Base-by-base conservation (phyloP, 2,888 invertebrate genomes). In the Coenonympha glycerion region DNA sequence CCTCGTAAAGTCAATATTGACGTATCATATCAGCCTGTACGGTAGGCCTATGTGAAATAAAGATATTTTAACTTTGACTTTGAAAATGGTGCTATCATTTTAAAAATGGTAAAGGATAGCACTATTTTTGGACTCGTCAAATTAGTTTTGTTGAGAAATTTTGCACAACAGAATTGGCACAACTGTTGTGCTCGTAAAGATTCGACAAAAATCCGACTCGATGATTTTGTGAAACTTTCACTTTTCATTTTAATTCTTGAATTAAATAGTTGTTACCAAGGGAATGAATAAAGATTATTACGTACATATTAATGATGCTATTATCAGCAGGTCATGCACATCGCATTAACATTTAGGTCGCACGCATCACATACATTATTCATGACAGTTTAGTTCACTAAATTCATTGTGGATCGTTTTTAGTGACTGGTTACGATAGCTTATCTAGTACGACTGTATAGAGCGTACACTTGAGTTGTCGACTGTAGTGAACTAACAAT, bases 311-410 rank as follows among this genome's bases (percentile, higher is more conserved):
- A 34, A 34, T 45, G 45, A 22, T 34, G 3, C 22, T 24, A 22
- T 34, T 34, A 24, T 34, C 18, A 33, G 24, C 33, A n/a, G 24
- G 24, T 45, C 22, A 22, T 34, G 45, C 33, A 24, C 31, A 31
- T 33, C 18, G 33, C 24, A 45, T 45, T 45, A 34, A 24, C 33
- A 45, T 45, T 45, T 30, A 24, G 24, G 24, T 45, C 24, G 45
- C 16, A 45, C 9, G 15, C 34, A 24, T 45, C 18, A 44, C 34
- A 45, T 34, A 24, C 45, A 45, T 45, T 45, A 45, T 45, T 45
- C 45, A 45, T 45, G 45, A 45, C 21, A 31, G 21, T 30, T 31
- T 31, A 45, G 45, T 34, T 34, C 18, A 45, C 34, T 45, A 45
- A 45, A 34, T 45, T 45, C 34, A 24, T 45, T 24, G 33, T 33